Base-by-base conservation (phyloP, 2,113 vertebrate genomes). In the Passerina amoena region DNA sequence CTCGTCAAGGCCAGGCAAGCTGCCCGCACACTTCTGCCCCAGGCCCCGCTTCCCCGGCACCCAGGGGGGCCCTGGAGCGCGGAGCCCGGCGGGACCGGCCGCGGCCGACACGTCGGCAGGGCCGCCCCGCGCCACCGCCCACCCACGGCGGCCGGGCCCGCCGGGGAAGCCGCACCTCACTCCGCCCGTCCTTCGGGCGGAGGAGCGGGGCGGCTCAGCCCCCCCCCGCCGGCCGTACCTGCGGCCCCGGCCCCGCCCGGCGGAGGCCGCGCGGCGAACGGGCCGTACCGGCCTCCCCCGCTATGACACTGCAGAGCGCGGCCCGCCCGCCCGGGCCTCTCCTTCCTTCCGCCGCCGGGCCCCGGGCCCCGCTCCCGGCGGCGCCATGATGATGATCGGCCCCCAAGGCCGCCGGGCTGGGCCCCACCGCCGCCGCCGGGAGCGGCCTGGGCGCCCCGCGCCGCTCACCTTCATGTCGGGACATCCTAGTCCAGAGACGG, bases 391-490 rank as follows among this genome's bases (percentile, higher is more conserved):
- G 92, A 90, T 57, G 54, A 56, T 56, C 82, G 64, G 47, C 88
- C 89, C 51, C 84, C 76, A 81, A 82, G 64, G 83, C 86, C 75
- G 45, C 82, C 75, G 86, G 91, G 85, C 96, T 82, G 51, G 48
- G 70, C 75, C 57, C 60, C 71, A 22, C 63, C 68, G 84, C 87
- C 89, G 31, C 51, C 53, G 40, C 31, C 31, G 18, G 18, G 53
- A 33, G 56, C 53, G 88, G 90, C 94, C 81, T 81, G 59, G 15
- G 40, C 70, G 75, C 91, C 92, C 94, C 96, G 91, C 84, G 79
- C 68, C 84, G 61, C 95, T 98, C 98, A 98, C 98, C 98, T 98
- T 98, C 98, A 98, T 99, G 98, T 98, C 98, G 98, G 98, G 98
- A 99, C 98, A 99, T 98, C 98, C 98, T 99, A 98, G 66, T 95